Evolutionary conservation across 1,140 invertebrate genomes (phyloP).

Genomic region (Atta texana): DNA sequence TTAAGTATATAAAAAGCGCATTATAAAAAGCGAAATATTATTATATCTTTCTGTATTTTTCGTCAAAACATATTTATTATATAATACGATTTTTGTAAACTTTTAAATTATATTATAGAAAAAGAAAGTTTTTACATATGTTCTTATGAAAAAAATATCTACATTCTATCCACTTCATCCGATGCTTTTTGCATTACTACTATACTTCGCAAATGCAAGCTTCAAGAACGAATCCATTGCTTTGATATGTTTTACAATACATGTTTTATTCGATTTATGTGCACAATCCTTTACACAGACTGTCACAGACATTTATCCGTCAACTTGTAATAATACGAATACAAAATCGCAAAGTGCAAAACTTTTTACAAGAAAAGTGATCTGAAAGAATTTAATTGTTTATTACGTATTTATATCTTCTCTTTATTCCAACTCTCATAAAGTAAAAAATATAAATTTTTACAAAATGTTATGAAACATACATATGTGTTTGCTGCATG

Average conservation of each 20-base stretch:
- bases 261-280: slow-evolving; percentile 28
- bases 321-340: not conserved
- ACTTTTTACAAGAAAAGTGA: not conserved
- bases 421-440: not conserved
- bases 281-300: not conserved
- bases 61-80: not conserved
- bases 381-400: not conserved
- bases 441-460: not conserved
- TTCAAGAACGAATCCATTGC: slow-evolving; percentile 16
- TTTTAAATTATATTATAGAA: no score
- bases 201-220: slow-evolving; percentile 7
- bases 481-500: no score
- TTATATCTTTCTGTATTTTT: not conserved
- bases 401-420: not conserved
- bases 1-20: no score
- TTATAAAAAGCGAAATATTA: not conserved
- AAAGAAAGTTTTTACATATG: no score
- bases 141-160: not conserved
- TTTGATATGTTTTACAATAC: slow-evolving; percentile 38
- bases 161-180: not conserved
- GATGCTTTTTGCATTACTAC: slow-evolving; percentile 22
- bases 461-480: not conserved
- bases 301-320: not conserved
- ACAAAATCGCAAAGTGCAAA: not conserved
- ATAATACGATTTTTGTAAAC: not conserved